Conservation (phyloP, 2,113 vertebrate species). For the Gnathonemus longibarbis region DNA sequence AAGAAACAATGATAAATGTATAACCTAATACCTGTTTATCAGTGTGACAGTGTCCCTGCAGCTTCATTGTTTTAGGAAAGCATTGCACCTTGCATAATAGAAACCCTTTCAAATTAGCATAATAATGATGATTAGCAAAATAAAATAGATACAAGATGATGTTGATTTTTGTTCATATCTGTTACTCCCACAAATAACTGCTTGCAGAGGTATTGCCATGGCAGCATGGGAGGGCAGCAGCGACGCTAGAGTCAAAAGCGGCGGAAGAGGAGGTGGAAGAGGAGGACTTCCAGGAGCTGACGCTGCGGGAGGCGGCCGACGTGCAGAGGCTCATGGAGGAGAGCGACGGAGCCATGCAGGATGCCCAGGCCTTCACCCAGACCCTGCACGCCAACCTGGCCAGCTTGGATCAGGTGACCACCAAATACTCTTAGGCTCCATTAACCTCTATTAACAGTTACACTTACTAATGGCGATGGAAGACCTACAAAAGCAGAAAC, state of each 20-base stretch:
- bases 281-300: slow-evolving; percentile 36
- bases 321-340: slow-evolving; percentile 42
- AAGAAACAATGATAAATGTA: not conserved
- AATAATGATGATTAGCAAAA: not conserved
- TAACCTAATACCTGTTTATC: not conserved
- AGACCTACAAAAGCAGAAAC: not conserved
- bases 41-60: not conserved
- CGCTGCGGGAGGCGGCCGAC: slow-evolving; percentile 20
- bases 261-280: not conserved
- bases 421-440: not conserved
- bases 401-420: slow-evolving; percentile 39
- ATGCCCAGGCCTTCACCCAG: slow-evolving; percentile 36
- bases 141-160: not conserved
- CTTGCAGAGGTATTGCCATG: slow-evolving; percentile 27
- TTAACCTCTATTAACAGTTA: not conserved
- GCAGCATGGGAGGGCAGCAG: slow-evolving; percentile 17
- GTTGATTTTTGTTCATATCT: not conserved
- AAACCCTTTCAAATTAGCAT: not conserved
- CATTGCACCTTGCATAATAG: not conserved
- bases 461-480: not conserved
- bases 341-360: slow-evolving; percentile 31
- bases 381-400: slow-evolving; percentile 30
- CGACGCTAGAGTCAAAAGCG: not conserved
- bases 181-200: not conserved
- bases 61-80: not conserved